A percentile compares a stretch with the other conserved stretches of the same genome.
These are phyloP conservation scores for Nomia melanderi DNA, from an alignment of 1,140 invertebrate species.

Conservation along the genomic window DNA sequence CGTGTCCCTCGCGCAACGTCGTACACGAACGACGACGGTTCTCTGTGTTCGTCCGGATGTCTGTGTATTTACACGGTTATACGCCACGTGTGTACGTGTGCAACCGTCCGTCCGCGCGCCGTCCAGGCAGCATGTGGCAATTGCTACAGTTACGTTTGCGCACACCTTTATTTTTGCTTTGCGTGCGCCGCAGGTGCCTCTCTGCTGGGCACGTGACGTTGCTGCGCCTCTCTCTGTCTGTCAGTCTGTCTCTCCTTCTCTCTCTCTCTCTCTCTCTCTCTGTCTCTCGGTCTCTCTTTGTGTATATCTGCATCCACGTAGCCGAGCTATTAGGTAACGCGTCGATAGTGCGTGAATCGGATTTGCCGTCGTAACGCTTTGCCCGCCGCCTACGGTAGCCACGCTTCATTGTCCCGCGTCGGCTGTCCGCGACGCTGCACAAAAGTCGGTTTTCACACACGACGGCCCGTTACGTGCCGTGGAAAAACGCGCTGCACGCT, in stretches of 20 bases:
- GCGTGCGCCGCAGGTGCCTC: slow-evolving; percentile 55
- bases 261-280: no score
- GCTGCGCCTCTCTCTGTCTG: no score
- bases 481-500: neutral
- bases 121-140: slow-evolving; percentile 27
- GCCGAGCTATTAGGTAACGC: slow-evolving; percentile 63
- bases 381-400: slow-evolving; percentile 11
- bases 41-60: no score
- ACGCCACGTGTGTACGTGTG: no score
- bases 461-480: no score
- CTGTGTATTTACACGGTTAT: no score
- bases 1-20: no score
- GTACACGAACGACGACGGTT: no score
- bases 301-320: slow-evolving; percentile 57
- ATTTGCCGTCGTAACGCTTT: slow-evolving; percentile 43
- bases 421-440: slow-evolving; percentile 32
- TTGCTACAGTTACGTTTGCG: slow-evolving; percentile 46
- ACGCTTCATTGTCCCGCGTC: slow-evolving; percentile 36
- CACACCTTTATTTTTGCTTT: slow-evolving; percentile 60
- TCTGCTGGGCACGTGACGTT: slow-evolving; percentile 57
- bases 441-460: slow-evolving; percentile 2
- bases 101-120: neutral
- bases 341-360: slow-evolving; percentile 63
- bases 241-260: no score
- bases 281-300: no score